A percentile compares a stretch with the other conserved stretches of the same genome.
phyloP scores from a whole-genome alignment of 2,888 invertebrate species.

The Rambutsinella grinnellia region DNA sequence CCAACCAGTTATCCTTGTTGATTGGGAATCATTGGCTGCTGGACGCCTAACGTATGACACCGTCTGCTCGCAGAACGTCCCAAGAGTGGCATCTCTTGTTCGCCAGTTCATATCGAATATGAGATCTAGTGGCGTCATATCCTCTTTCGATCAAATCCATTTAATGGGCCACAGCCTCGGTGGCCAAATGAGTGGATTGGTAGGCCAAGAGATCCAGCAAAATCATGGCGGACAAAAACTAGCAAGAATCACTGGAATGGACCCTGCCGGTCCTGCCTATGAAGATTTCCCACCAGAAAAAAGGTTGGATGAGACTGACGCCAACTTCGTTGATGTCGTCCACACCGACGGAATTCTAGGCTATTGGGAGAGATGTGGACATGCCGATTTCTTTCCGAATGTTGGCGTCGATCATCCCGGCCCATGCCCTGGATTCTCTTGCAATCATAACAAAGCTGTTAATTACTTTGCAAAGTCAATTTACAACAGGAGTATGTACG shows the following conservation, averaged over 20 bases:
- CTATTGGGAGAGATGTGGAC: neutral
- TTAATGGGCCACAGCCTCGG: conserved; percentile 4
- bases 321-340: conserved; percentile 2
- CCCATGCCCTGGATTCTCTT: neutral
- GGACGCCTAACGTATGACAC: neutral
- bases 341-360: neutral
- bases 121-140: neutral
- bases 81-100: neutral
- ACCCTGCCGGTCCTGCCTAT: neutral
- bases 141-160: neutral
- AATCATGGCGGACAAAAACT: neutral
- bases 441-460: neutral
- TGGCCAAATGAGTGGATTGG: neutral
- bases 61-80: neutral
- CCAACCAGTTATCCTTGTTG: neutral
- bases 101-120: neutral
- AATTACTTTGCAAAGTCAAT: neutral
- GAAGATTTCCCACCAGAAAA: neutral
- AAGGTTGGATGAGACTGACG: neutral
- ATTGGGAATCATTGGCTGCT: neutral
- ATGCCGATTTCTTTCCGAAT: conserved; percentile 1
- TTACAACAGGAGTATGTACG: neutral
- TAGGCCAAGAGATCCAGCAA: neutral
- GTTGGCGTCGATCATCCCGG: neutral
- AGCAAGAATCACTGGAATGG: conserved; percentile 3